A percentile compares a stretch with the other conserved stretches of the same genome.
These are phyloP conservation scores for Myiopsitta monachus DNA, from an alignment of 2,113 vertebrate species.

Conservation along the genomic window DNA sequence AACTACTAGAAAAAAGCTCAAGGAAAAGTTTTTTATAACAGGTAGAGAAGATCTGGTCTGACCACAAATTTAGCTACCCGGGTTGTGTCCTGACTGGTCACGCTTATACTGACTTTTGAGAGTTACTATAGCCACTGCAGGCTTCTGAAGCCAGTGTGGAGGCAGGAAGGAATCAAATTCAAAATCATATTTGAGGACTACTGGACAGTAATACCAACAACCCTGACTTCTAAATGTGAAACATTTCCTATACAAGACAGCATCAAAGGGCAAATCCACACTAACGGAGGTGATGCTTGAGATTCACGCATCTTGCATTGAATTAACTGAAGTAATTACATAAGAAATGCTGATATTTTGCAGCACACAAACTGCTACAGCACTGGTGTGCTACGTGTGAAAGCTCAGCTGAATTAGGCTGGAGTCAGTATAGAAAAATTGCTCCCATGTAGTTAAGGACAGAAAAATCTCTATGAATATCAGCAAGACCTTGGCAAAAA, in stretches of 20 bases:
- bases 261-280: neutral
- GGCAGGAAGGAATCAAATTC: neutral
- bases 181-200: neutral
- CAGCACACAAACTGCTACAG: neutral
- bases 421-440: neutral
- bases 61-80: neutral
- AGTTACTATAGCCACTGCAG: neutral
- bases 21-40: neutral
- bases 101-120: neutral
- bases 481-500: neutral
- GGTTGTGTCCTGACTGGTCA: neutral
- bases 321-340: neutral
- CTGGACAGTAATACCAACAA: neutral
- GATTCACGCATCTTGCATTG: neutral
- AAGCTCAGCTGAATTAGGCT: neutral
- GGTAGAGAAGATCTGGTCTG: neutral
- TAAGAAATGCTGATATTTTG: neutral
- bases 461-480: neutral
- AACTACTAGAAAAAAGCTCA: neutral
- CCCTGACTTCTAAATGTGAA: neutral
- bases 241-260: neutral
- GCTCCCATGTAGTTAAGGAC: neutral
- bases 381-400: neutral
- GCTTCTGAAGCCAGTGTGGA: neutral
- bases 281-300: neutral